A percentile compares a stretch with the other conserved stretches of the same genome.
phyloP scores from a whole-genome alignment of 1,140 invertebrate species.

The Pseudoatta argentina region DNA sequence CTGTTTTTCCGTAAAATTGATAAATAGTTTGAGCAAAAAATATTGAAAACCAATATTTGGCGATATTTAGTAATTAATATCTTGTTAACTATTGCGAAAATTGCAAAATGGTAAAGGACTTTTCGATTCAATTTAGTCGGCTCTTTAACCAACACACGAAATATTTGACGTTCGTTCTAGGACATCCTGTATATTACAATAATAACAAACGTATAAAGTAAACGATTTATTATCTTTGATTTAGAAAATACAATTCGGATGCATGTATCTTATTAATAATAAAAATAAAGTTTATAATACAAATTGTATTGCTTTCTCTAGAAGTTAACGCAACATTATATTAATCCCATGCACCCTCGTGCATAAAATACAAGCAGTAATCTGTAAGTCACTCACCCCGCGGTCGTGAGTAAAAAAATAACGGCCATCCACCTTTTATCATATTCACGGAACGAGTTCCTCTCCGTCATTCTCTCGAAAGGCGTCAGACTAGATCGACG shows the following conservation, averaged over 20 bases:
- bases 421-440: constrained; percentile 45
- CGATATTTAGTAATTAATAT: too few relatives aligned
- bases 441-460: constrained; percentile 59
- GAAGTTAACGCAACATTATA: neutral
- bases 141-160: too few relatives aligned
- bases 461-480: constrained; percentile 51
- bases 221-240: neutral
- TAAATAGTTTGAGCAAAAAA: too few relatives aligned
- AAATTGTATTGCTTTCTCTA: neutral
- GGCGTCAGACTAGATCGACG: constrained; percentile 62
- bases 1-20: too few relatives aligned
- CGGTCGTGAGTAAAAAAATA: neutral
- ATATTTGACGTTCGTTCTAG: too few relatives aligned
- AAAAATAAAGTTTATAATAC: too few relatives aligned
- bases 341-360: constrained; percentile 13
- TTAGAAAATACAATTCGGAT: neutral
- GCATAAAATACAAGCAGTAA: constrained; percentile 33
- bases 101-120: too few relatives aligned
- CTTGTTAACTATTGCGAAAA: too few relatives aligned
- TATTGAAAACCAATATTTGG: too few relatives aligned
- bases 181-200: neutral
- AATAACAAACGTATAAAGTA: neutral
- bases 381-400: constrained; percentile 37
- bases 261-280: too few relatives aligned
- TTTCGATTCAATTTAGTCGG: too few relatives aligned